Base-by-base conservation (phyloP, 2,797 vertebrate species). In the Cacajao melanocephalus region DNA sequence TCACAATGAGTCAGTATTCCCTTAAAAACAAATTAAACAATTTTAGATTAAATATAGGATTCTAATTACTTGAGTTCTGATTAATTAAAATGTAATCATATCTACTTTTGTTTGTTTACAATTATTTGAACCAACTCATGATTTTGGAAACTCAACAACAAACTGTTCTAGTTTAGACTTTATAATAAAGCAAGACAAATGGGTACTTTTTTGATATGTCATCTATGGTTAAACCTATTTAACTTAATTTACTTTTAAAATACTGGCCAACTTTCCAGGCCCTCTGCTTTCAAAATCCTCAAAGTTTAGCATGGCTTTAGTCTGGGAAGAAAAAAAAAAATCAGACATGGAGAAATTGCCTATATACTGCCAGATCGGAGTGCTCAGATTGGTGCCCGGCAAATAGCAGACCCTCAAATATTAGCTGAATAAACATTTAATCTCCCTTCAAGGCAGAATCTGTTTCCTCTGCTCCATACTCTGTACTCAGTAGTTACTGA, bases 1-100 rank as follows among this genome's bases (percentile, higher is more conserved):
- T 87, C 55, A 64, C 46, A 61, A 81, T 57, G 75, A 81, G 36
- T 28, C 52, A 87, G 1, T 12, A 15, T 64, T 19, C 64, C 46
- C 46, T 90, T 90, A 75, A 81, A 81, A 90, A 57, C 26, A 90
- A 93, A 46, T 73, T 81, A 81, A 81, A 26, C 20, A 75, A 90
- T 64, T 87, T 0, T 67, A 33, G 46, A n/a, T 86, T 90, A 90
- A 30, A 93, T 17, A 82, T 19, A 75, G 24, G 44, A 44, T 81
- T 86, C 82, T 93, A 93, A 86, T 96, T 86, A 87, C 52, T 44
- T 85, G 73, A 48, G 11, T 55, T 86, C 36, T 93, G 72, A 91
- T 81, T 75, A 85, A 96, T 79, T 61, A 87, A 94, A 46, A 84
- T 79, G 84, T 5, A 2, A 88, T 48, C 57, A 19, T 50, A 72